phyloP scores from a whole-genome alignment of 2,888 invertebrate species.

The Oxystoma pomonae region DNA sequence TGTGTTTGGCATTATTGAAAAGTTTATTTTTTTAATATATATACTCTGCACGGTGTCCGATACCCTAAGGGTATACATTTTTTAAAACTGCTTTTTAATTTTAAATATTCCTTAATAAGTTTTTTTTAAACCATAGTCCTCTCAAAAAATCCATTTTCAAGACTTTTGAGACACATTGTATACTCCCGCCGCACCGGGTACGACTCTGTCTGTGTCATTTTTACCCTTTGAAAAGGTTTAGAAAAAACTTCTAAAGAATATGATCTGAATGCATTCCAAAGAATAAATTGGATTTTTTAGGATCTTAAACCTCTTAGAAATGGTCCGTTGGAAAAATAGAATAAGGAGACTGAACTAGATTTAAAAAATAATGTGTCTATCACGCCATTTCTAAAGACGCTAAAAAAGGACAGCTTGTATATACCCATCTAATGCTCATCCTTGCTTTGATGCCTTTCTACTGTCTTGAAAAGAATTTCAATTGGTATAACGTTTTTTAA shows the following conservation, averaged over 20 bases:
- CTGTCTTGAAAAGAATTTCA: neutral
- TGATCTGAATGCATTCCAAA: neutral
- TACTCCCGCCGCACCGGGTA: no score
- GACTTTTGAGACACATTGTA: no score
- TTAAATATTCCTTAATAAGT: no score
- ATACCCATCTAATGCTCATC: neutral
- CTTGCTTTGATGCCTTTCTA: neutral
- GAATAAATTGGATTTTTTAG: conserved; percentile 19
- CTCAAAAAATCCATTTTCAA: no score
- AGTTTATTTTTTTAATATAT: no score
- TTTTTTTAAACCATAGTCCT: no score
- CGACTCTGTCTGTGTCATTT: no score
- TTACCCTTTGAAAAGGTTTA: neutral
- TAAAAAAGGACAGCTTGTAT: neutral
- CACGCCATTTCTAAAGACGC: neutral
- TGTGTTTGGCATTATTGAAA: no score
- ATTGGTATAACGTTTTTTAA: neutral
- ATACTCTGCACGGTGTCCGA: no score
- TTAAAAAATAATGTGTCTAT: neutral
- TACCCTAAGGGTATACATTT: no score
- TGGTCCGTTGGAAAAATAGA: conserved; percentile 28
- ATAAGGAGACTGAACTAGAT: neutral
- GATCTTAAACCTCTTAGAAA: conserved; percentile 30
- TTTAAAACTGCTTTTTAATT: no score
- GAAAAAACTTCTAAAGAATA: neutral